A percentile compares a stretch with the other conserved stretches of the same genome.
Evolutionary conservation across 2,888 invertebrate genomes (phyloP).

Genomic region (Scaeva pyrastri): DNA sequence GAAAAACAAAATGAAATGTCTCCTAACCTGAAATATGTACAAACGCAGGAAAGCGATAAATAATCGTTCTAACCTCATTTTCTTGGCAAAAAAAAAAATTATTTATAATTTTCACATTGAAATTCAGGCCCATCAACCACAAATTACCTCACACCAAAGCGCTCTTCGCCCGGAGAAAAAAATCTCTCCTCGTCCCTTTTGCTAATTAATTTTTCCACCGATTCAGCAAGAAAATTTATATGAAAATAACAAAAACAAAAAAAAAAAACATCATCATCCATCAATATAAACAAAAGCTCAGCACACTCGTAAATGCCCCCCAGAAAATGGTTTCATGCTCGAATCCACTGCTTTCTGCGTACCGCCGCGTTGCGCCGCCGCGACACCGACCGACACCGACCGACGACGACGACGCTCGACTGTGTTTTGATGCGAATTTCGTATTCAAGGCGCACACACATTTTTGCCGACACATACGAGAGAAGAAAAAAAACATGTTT

Average conservation of each 20-base stretch:
- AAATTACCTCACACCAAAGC: slow-evolving; percentile 17
- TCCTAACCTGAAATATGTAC: too few species aligned
- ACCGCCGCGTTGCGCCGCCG: neutral
- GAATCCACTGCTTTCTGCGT: neutral
- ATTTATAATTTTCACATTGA: slow-evolving; percentile 8
- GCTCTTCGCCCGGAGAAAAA: neutral
- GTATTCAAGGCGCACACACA: slow-evolving; percentile 65
- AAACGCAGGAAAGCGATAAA: too few species aligned
- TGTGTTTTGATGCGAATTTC: slow-evolving; percentile 55
- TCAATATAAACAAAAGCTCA: slow-evolving; percentile 62
- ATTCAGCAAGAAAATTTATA: slow-evolving; percentile 46
- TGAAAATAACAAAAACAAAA: neutral
- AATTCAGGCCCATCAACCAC: slow-evolving; percentile 40
- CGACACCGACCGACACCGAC: too few species aligned
- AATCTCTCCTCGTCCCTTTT: slow-evolving; percentile 30
- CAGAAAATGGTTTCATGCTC: slow-evolving; percentile 26
- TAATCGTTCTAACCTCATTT: too few species aligned
- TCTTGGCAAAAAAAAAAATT: neutral
- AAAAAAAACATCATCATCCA: slow-evolving; percentile 33
- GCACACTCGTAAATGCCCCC: slow-evolving; percentile 55
- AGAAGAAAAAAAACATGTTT: slow-evolving; percentile 35
- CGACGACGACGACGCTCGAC: too few species aligned
- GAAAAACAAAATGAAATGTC: too few species aligned
- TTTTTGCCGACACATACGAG: slow-evolving; percentile 64
- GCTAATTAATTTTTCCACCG: slow-evolving; percentile 61